These are phyloP conservation scores for Cryptocheilus praepositus DNA, from an alignment of 2,888 invertebrate species.

Conservation along the genomic window DNA sequence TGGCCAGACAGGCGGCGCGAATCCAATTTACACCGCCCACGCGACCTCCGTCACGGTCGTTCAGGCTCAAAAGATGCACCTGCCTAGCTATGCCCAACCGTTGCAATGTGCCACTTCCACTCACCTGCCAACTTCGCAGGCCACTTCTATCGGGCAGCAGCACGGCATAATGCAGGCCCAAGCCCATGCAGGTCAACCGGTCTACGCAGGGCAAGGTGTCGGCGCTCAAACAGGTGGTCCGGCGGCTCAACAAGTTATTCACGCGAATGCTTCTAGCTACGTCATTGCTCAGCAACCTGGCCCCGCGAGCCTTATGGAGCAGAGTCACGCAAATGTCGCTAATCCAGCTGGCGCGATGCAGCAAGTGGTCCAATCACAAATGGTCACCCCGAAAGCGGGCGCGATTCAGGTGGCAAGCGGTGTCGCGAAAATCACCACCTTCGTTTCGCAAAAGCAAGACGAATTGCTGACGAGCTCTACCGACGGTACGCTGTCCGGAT, in stretches of 20 bases:
- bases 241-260: constrained; percentile 33
- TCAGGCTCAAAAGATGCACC: constrained; percentile 63
- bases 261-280: constrained; percentile 38
- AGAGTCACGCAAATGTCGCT: constrained; percentile 28
- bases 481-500: constrained; percentile 64
- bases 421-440: constrained; percentile 58
- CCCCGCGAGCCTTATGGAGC: constrained; percentile 33
- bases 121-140: constrained; percentile 31
- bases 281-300: constrained; percentile 42
- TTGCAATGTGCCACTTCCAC: constrained; percentile 38
- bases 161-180: constrained; percentile 46
- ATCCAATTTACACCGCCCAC: constrained; percentile 66
- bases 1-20: constrained; percentile 37
- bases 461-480: constrained; percentile 62
- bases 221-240: constrained; percentile 23
- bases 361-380: constrained; percentile 34
- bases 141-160: constrained; percentile 43
- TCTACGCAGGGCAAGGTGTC: constrained; percentile 38
- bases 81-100: constrained; percentile 53
- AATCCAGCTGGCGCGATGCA: constrained; percentile 30
- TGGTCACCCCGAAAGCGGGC: constrained; percentile 12
- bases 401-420: constrained; percentile 56
- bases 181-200: constrained; percentile 54
- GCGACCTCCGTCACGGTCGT: constrained; percentile 62
- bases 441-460: constrained; percentile 54